A percentile compares a stretch with the other conserved stretches of the same genome.
phyloP scores from a whole-genome alignment of 2,888 invertebrate species.

The Dolichomitus sp. region DNA sequence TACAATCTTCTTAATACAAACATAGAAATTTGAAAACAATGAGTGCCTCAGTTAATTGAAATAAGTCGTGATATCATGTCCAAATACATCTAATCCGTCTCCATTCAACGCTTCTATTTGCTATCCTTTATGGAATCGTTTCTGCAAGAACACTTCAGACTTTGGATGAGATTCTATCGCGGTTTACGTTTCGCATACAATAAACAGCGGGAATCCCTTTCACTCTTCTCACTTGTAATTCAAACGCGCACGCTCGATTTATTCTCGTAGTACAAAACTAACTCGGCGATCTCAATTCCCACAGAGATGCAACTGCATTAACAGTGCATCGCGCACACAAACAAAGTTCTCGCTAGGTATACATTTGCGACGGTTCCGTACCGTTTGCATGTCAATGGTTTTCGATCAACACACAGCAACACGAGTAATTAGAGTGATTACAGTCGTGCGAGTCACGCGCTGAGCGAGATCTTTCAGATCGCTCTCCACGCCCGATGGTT shows the following conservation, averaged over 20 bases:
- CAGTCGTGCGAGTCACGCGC: slow-evolving; percentile 44
- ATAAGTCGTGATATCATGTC: not conserved
- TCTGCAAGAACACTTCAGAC: not conserved
- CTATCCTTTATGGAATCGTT: not conserved
- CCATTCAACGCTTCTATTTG: not conserved
- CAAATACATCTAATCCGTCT: not conserved
- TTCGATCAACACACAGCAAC: slow-evolving; percentile 18
- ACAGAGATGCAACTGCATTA: not conserved
- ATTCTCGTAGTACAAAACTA: not conserved
- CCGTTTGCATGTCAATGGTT: slow-evolving; percentile 35
- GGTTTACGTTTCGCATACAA: not conserved
- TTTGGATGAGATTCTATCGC: slow-evolving; percentile 8
- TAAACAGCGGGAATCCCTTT: slow-evolving; percentile 36
- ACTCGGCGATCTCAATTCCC: slow-evolving; percentile 11
- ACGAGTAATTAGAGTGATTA: slow-evolving; percentile 44
- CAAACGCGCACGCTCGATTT: slow-evolving; percentile 34
- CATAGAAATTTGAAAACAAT: not conserved
- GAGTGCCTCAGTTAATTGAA: not conserved
- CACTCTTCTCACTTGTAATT: slow-evolving; percentile 49
- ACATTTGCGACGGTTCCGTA: not conserved
- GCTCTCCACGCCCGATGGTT: slow-evolving; percentile 66
- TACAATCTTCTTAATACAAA: not conserved
- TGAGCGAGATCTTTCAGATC: slow-evolving; percentile 34
- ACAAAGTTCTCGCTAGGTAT: not conserved
- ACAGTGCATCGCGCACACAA: not conserved